Base-by-base conservation (phyloP, 2,888 invertebrate species). In the Agrenia bidenticulata region DNA sequence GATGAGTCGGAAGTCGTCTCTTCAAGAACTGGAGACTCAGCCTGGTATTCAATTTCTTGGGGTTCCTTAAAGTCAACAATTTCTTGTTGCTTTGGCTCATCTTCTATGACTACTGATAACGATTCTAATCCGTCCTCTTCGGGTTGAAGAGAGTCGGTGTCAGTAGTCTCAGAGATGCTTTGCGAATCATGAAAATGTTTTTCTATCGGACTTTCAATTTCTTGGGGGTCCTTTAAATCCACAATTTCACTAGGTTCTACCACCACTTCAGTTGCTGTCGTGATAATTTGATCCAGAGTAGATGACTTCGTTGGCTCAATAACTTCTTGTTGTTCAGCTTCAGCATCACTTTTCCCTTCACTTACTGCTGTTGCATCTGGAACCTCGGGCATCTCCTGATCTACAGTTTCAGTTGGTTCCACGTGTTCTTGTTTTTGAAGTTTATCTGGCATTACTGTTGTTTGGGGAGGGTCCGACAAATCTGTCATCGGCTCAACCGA, bases 251-350 rank as follows among this genome's bases (percentile, higher is more conserved):
- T 26, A 5, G 53, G 23, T 53, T 53, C 24, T 9, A 42, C 41
- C 4, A 45, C 45, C 5, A 45, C 19, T 17, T 42, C 58, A 58
- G 58, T 21, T 41, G 58, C 21, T 39, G 57, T 57, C 19, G 39
- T 5, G 2, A 57, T 39, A 4, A 26, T 41, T 15, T 58, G 41
- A 13, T n/a, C 42, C 7, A 41, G 13, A 4, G 41, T 23, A 11
- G 58, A 26, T n/a, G 21, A 23, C 23, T 58, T 41, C 23, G 42
- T 41, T 27, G 17, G 42, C 17, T 41, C 42, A 15, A 42, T 19
- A 23, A 58, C 58, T 21, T 58, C 45, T 42, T 41, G 56, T 2
- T 32, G 5, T 11, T 32, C 11, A 11, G 37, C 7, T 11, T 32
- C 11, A 11, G 37, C 7, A 7, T 24, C 58, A 21, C 9, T 23